A percentile compares a stretch with the other conserved stretches of the same genome.
These are phyloP conservation scores for Drosophila paranaensis DNA, from an alignment of 2,888 invertebrate species.

Conservation along the genomic window DNA sequence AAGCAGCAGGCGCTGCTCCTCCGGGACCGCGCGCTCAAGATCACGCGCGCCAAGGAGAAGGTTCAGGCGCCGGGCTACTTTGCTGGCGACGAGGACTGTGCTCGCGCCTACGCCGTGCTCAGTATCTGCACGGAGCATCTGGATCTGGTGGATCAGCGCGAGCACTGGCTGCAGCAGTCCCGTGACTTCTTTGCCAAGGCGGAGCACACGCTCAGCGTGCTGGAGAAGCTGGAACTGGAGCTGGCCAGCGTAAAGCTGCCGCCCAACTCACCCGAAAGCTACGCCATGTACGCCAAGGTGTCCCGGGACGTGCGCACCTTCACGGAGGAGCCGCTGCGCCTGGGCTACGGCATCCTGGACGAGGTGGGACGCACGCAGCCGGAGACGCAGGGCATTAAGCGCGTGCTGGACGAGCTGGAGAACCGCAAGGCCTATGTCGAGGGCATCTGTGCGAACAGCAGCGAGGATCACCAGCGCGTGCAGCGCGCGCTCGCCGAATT, in stretches of 20 bases:
- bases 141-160: conserved; percentile 89
- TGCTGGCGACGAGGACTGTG: conserved; percentile 89
- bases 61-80: conserved; percentile 89
- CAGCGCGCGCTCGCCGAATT: conserved; percentile 89
- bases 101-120: conserved; percentile 88
- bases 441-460: conserved; percentile 88
- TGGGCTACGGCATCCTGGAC: conserved; percentile 90
- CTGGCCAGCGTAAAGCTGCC: conserved; percentile 88
- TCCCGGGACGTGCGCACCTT: conserved; percentile 88
- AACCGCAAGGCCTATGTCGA: conserved; percentile 89
- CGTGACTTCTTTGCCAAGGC: conserved; percentile 90
- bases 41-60: conserved; percentile 91
- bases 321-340: conserved; percentile 88
- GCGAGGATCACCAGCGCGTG: conserved; percentile 89
- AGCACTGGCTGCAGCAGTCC: conserved; percentile 88
- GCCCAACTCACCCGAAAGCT: conserved; percentile 88
- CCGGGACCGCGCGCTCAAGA: conserved; percentile 90
- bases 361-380: conserved; percentile 87
- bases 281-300: conserved; percentile 89
- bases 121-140: conserved; percentile 89
- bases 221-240: conserved; percentile 91
- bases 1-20: conserved; percentile 90
- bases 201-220: conserved; percentile 89
- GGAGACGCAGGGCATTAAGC: conserved; percentile 89
- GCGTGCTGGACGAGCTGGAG: conserved; percentile 90